phyloP scores from a whole-genome alignment of 1,140 invertebrate species.

The Uloborus diversus region DNA sequence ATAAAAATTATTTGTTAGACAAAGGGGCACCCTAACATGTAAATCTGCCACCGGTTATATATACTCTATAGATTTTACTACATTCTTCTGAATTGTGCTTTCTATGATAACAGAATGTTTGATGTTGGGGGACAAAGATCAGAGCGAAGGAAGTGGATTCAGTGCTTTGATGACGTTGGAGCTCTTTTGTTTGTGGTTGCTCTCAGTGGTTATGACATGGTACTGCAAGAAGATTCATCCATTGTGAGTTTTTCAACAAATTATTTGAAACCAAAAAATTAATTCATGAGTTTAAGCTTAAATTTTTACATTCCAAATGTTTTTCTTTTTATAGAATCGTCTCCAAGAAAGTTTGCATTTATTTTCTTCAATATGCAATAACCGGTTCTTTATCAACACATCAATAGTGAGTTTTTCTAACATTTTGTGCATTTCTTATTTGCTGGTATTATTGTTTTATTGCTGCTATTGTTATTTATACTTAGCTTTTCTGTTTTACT shows the following conservation, averaged over 20 bases:
- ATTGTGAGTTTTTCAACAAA: constrained; percentile 68
- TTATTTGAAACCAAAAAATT: neutral
- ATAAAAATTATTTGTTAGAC: too few species aligned
- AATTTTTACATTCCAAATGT: too few species aligned
- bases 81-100: too few species aligned
- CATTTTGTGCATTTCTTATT: too few species aligned
- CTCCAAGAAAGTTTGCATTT: constrained; percentile 71
- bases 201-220: constrained; percentile 70
- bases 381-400: constrained; percentile 68
- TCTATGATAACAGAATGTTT: constrained; percentile 60
- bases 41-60: too few species aligned
- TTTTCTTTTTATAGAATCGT: constrained; percentile 69
- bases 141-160: constrained; percentile 71
- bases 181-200: constrained; percentile 75
- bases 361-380: constrained; percentile 74
- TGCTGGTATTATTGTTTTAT: too few species aligned
- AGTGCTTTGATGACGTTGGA: constrained; percentile 75
- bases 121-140: constrained; percentile 70
- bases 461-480: too few species aligned
- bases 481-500: too few species aligned
- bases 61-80: too few species aligned
- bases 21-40: too few species aligned
- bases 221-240: constrained; percentile 67
- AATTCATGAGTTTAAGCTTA: too few species aligned
- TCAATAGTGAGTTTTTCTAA: constrained; percentile 62